Base-by-base conservation (phyloP, 2,888 invertebrate species). In the Athripsodes cinereus region DNA sequence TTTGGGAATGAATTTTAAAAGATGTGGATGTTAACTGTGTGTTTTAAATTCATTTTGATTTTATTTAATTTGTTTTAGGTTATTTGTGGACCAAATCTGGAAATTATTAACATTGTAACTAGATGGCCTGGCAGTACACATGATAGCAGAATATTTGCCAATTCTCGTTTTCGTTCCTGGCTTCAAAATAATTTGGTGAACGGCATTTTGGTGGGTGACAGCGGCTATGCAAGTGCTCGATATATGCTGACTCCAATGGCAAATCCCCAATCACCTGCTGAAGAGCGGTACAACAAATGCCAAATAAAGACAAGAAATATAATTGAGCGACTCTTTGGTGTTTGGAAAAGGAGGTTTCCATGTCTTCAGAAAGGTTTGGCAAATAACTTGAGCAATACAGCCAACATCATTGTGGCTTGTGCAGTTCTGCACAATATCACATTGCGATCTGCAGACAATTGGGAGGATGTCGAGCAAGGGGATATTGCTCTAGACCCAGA, bases 231-330 rank as follows among this genome's bases (percentile, higher is more conserved):
- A 2, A 63, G 62, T 55, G 53, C 59, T 19, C 53, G 46, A 22
- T 64, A 65, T 54, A 47, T 65, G 49, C 54, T 64, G 35, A 65
- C 64, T 31, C 65, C 64, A 34, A 22, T 65, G 10, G 34, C 60
- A 16, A 20, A 61, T 22, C 64, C 64, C 20, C 20, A 22, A 16
- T 61, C 54, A 21, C 20, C 2, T 40, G 31, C 52, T 21, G 59
- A 64, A 61, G 22, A 48, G 22, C 31, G 22, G 19, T 64, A 64
- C 47, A 64, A 64, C 51, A 40, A n/a, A 21, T 50, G 58, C 2
- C 63, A 64, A 50, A 60, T 64, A 16, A 22, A 51, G 2, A 64
- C 62, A 18, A 31, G 64, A 54, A 64, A 64, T 53, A 57, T 58
- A 20, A 57, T 64, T 3, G 64, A 64, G 55, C 22, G 64, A 16